These are phyloP conservation scores for Lutjanus campechanus DNA, from an alignment of 2,797 vertebrate genomes.

Conservation along the genomic window DNA sequence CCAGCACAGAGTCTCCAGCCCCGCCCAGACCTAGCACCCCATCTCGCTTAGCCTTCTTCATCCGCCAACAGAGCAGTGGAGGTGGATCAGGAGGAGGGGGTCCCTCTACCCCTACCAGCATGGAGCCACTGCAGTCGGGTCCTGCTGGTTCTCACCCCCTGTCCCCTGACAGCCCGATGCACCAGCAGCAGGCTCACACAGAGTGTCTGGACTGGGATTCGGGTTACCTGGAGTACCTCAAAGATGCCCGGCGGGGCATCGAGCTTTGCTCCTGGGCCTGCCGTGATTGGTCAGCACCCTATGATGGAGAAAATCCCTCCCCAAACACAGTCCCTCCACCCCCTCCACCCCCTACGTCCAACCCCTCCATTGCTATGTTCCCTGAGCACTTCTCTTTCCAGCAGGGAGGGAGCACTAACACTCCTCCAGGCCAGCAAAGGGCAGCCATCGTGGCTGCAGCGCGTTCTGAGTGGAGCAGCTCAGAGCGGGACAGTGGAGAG, in stretches of 20 bases:
- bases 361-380: slow-evolving; percentile 75
- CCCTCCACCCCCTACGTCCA: slow-evolving; percentile 74
- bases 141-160: slow-evolving; percentile 61
- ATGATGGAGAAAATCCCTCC: slow-evolving; percentile 93
- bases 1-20: slow-evolving; percentile 86
- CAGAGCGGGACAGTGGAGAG: slow-evolving; percentile 87
- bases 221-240: slow-evolving; percentile 95
- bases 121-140: slow-evolving; percentile 72
- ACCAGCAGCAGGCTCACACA: slow-evolving; percentile 68
- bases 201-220: slow-evolving; percentile 89
- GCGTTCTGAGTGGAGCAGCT: slow-evolving; percentile 84
- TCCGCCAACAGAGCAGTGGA: slow-evolving; percentile 88
- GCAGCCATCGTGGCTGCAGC: slow-evolving; percentile 80
- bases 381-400: slow-evolving; percentile 84
- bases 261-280: slow-evolving; percentile 93
- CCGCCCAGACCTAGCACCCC: slow-evolving; percentile 91
- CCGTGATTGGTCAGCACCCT: slow-evolving; percentile 94
- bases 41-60: slow-evolving; percentile 94
- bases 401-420: slow-evolving; percentile 45
- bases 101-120: slow-evolving; percentile 58
- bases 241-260: slow-evolving; percentile 89
- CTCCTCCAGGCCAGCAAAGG: slow-evolving; percentile 78
- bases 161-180: slow-evolving; percentile 87
- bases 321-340: slow-evolving; percentile 77
- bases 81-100: slow-evolving; percentile 67